A percentile compares a stretch with the other conserved stretches of the same genome.
phyloP scores from a whole-genome alignment of 2,797 vertebrate species.

The Jordanella pulchra region DNA sequence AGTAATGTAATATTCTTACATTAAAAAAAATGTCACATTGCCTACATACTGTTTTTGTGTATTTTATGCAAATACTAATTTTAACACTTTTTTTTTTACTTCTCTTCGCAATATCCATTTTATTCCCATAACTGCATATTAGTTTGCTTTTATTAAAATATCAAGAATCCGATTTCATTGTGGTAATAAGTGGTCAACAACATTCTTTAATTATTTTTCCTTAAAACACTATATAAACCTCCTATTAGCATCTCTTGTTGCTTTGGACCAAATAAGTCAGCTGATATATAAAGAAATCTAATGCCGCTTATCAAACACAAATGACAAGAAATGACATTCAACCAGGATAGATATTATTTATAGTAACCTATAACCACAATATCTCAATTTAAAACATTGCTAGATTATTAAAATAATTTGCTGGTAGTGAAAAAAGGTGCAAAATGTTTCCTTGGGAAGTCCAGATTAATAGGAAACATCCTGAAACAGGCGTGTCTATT shows the following conservation, averaged over 20 bases:
- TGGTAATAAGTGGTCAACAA: no score
- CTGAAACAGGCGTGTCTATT: background rate
- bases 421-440: no score
- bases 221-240: background rate
- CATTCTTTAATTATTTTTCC: background rate
- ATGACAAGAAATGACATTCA: background rate
- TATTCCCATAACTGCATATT: background rate
- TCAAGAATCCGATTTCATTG: no score
- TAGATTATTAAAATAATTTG: no score
- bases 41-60: background rate
- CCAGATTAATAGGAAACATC: no score
- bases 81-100: no score
- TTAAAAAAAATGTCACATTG: background rate
- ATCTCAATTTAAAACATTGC: no score
- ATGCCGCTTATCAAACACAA: background rate
- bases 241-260: background rate
- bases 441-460: no score
- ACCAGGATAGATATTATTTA: no score
- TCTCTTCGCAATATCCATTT: background rate
- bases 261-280: background rate
- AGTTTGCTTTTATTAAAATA: background rate
- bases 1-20: background rate
- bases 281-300: no score
- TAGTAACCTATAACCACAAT: no score
- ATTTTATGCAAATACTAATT: background rate